Conservation (phyloP, 2,113 vertebrate genomes). For the Cygnus atratus region DNA sequence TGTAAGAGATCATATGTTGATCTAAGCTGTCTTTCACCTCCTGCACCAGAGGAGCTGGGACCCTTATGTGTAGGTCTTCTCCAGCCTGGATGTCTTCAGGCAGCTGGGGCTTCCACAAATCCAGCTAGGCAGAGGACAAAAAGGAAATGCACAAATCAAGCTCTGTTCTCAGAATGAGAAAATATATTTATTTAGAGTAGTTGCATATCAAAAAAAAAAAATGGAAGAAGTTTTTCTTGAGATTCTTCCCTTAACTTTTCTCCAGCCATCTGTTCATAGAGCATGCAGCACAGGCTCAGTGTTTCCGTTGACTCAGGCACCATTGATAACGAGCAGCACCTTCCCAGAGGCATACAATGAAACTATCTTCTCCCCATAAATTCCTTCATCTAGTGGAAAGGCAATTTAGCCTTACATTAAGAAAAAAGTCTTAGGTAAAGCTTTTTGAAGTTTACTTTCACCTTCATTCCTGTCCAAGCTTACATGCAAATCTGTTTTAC, state of each 20-base stretch:
- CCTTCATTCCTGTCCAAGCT: neutral
- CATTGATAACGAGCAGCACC: neutral
- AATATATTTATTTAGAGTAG: neutral
- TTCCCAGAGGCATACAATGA: neutral
- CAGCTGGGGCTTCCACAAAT: constrained; percentile 38
- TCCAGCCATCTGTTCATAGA: neutral
- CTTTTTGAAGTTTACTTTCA: neutral
- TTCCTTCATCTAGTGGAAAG: neutral
- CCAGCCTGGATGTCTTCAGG: constrained; percentile 30
- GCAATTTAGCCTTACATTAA: neutral
- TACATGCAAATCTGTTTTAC: neutral
- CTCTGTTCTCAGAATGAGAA: neutral
- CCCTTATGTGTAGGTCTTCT: constrained; percentile 3
- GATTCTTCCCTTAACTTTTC: neutral
- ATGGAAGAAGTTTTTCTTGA: neutral
- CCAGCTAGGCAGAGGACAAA: constrained; percentile 28
- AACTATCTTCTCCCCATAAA: neutral
- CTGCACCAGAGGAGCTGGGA: constrained; percentile 10
- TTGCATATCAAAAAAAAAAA: neutral
- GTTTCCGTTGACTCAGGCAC: neutral
- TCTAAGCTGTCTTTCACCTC: constrained; percentile 32
- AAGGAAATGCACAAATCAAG: constrained; percentile 8
- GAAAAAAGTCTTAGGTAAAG: neutral
- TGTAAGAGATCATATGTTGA: neutral
- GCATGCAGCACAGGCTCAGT: neutral